A percentile compares a stretch with the other conserved stretches of the same genome.
Conservation (phyloP, 2,888 invertebrate species). For the Ariolimax columbianus region DNA sequence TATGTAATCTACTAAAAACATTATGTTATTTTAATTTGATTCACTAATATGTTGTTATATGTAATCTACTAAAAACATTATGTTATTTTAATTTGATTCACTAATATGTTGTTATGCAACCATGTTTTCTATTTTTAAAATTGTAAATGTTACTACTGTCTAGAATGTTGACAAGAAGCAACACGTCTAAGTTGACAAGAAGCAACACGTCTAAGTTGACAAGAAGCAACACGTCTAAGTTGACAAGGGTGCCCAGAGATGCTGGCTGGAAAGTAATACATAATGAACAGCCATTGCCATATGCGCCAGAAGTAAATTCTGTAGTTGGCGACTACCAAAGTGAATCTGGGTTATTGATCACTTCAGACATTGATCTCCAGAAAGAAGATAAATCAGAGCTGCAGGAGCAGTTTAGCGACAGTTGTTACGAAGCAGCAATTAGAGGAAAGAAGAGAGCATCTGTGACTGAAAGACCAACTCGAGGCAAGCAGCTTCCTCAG, state of each 20-base stretch:
- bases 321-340: slow-evolving; percentile 4
- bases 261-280: slow-evolving; percentile 47
- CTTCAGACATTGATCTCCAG: not conserved
- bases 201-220: no score
- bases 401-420: slow-evolving; percentile 28
- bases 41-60: no score
- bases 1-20: no score
- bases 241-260: slow-evolving; percentile 26
- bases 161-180: no score
- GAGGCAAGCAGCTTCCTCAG: slow-evolving; percentile 41
- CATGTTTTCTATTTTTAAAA: not conserved
- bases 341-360: not conserved
- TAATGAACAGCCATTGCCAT: slow-evolving; percentile 29
- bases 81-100: no score
- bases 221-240: slow-evolving; percentile 49
- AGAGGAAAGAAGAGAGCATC: not conserved
- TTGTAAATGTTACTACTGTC: not conserved
- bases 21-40: no score
- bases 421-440: not conserved
- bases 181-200: no score
- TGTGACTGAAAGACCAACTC: not conserved
- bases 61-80: no score
- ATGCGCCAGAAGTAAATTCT: not conserved
- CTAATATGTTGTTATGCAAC: not conserved
- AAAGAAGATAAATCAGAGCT: not conserved